These are phyloP conservation scores for Cladorhizidae sp. DNA, from an alignment of 37 sponge, comb jelly and placozoan genomes.

Conservation along the genomic window DNA sequence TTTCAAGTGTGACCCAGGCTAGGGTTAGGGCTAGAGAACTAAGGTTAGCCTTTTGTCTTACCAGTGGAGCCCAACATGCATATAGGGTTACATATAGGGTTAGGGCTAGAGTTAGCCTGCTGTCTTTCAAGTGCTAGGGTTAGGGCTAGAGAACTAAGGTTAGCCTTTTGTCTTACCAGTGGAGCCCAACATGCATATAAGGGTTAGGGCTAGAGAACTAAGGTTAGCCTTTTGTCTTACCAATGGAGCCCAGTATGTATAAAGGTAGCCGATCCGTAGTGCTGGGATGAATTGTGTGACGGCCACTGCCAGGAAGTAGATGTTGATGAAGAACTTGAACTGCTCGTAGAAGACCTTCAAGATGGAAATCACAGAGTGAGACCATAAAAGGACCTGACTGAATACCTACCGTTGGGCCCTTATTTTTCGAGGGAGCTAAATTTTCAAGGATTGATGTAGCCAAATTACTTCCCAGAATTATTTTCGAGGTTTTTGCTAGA, in stretches of 20 bases:
- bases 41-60: background rate
- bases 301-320: slow-evolving; percentile 91
- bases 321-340: slow-evolving; percentile 95
- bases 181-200: background rate
- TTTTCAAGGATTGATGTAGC: too few relatives aligned
- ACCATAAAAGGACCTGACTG: too few relatives aligned
- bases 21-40: background rate
- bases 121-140: background rate
- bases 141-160: too few relatives aligned
- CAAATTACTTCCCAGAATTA: too few relatives aligned
- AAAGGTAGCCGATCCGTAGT: slow-evolving; percentile 85
- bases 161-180: background rate
- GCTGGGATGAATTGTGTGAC: slow-evolving; percentile 86
- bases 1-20: background rate
- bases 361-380: too few relatives aligned
- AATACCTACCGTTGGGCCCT: too few relatives aligned
- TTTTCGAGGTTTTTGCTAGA: too few relatives aligned
- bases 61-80: too few relatives aligned
- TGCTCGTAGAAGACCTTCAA: slow-evolving; percentile 95
- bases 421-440: too few relatives aligned
- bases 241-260: slow-evolving; percentile 96
- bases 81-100: too few relatives aligned
- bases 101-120: too few relatives aligned
- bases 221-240: slow-evolving; percentile 49
- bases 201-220: background rate